Base-by-base conservation (phyloP, 2,113 vertebrate genomes). In the Prunella himalayana region DNA sequence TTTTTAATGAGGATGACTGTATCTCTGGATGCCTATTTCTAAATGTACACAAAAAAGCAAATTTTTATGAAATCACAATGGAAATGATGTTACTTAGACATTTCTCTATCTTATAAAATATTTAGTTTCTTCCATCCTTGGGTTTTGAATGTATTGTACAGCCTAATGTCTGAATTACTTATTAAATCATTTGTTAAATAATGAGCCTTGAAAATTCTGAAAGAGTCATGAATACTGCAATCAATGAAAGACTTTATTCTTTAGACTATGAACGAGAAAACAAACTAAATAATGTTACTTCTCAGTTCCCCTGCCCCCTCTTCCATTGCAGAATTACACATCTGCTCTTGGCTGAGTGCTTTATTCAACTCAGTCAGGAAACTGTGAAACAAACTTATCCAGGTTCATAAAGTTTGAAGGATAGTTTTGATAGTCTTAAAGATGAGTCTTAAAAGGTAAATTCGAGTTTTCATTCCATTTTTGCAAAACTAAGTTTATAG, bases 191-290 rank as follows among this genome's bases (percentile, higher is more conserved):
- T 78, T 83, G 86, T 77, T 91, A 86, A 86, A 77, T 92, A 92
- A 91, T 94, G 93, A 92, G 89, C 87, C 73, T 86, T 91, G 90
- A 92, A 89, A 86, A 96, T 95, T 96, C 96, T 80, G 91, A 82
- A 77, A 81, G 50, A 91, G 68, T 95, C 72, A 39, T 70, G 80
- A 86, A 35, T 47, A 57, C 70, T 77, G 45, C 64, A 91, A 51
- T 57, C 61, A 45, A 73, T 86, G 93, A 96, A 96, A 95, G 93
- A 53, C 81, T 86, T 86, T 66, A 95, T 95, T 96, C 87, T 95
- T 83, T 63, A 72, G 77, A 66, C 81, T 91, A 28, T 45, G 65
- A 96, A 84, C 1, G 0, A 88, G 81, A 81, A 96, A 94, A 81
- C n/a, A 5, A 2, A 77, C 39, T 81, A 92, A 91, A 91, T 92